A percentile compares a stretch with the other conserved stretches of the same genome.
Evolutionary conservation across 2,113 vertebrate genomes (phyloP).

Genomic region (Albula glossodonta): DNA sequence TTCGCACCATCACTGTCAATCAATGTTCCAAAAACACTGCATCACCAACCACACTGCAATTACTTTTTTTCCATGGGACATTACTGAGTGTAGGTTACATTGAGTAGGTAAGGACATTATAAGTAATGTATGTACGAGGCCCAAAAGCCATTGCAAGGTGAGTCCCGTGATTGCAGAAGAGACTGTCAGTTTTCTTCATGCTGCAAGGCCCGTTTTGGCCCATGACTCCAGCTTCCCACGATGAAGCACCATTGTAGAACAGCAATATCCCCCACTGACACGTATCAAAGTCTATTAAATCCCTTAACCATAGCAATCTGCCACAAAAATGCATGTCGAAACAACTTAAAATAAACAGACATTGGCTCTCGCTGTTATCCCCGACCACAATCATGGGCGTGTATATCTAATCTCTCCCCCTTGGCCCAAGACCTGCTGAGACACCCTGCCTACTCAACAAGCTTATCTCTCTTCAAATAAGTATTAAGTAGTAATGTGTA

Average conservation of each 20-base stretch:
- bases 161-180: background rate
- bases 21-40: background rate
- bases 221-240: background rate
- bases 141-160: background rate
- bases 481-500: slow-evolving; percentile 60
- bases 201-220: background rate
- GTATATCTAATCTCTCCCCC: slow-evolving; percentile 51
- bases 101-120: background rate
- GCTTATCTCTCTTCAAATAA: slow-evolving; percentile 83
- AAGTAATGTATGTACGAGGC: background rate
- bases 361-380: slow-evolving; percentile 46
- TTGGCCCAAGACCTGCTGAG: slow-evolving; percentile 41
- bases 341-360: slow-evolving; percentile 46
- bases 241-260: slow-evolving; percentile 1
- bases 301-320: slow-evolving; percentile 28
- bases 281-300: slow-evolving; percentile 48
- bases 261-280: slow-evolving; percentile 11
- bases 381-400: slow-evolving; percentile 52
- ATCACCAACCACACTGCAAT: background rate
- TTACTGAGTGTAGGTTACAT: background rate
- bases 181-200: background rate
- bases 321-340: slow-evolving; percentile 42
- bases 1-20: background rate
- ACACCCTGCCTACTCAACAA: slow-evolving; percentile 54
- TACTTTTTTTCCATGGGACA: background rate